Evolutionary conservation across 2,113 vertebrate species (phyloP), one percentile per base, ranked within the genome.

Genomic region (Platysteira castanea): DNA sequence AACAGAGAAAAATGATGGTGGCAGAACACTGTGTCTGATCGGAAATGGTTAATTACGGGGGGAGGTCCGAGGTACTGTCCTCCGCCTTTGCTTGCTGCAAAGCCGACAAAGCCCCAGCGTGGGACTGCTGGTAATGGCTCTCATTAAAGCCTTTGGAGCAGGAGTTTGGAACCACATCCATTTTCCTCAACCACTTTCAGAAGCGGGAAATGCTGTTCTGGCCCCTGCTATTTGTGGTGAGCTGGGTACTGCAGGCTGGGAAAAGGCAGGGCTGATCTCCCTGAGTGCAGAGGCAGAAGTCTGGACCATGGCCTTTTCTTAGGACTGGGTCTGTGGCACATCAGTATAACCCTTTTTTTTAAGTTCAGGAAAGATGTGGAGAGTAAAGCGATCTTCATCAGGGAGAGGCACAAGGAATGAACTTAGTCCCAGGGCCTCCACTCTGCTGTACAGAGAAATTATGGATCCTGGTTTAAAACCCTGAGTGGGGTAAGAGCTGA

Each of bases 121-220:
- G 82, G n/a, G 30, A 21, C 56, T 10, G 7, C 60, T 82, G 68
- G 50, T 81, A 91, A 89, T 89, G 74, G 78, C 74, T 93, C 28
- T 90, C 61, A 71, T 82, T 94, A 93, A 82, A 93, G 82, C 78
- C 35, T 10, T 67, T 77, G 61, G 94, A 91, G 74, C 50, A 84
- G 84, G 56, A 95, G 77, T 46, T 13, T 65, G 90, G 78, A 93
- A 70, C 28, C 74, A 49, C 69, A 87, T 94, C 39, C 54, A 50
- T 82, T 91, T 91, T n/a, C 47, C 60, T 49, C 35, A 59, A 74
- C 17, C 1, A 0, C 47, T 82, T 71, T 54, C 69, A 91, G 81
- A 65, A 74, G 52, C 30, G 39, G 17, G 63, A 82, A 84, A 89
- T 71, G 76, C 37, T 77, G 31, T 46, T 65, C 83, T 76, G 77